A percentile compares a stretch with the other conserved stretches of the same genome.
phyloP scores from a whole-genome alignment of 2,113 vertebrate genomes.

The Oreochromis niloticus region DNA sequence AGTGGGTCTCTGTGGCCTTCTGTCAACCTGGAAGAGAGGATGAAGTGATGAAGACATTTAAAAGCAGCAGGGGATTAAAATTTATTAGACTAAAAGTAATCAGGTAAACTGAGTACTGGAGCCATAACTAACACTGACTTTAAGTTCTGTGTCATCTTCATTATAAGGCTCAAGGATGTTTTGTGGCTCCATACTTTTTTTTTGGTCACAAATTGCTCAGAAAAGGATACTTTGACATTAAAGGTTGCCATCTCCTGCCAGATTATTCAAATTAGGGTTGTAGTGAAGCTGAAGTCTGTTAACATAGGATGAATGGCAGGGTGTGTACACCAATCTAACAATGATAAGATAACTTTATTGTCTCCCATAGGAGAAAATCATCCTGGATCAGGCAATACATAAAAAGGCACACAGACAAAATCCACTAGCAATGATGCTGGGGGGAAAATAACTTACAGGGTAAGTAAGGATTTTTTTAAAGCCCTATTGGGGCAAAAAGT shows the following conservation, averaged over 20 bases:
- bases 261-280: not conserved
- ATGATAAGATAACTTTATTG: not conserved
- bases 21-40: constrained; percentile 36
- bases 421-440: not conserved
- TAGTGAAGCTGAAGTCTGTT: not conserved
- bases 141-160: not conserved
- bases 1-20: constrained; percentile 21
- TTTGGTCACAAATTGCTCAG: not conserved
- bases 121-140: not conserved
- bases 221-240: not conserved
- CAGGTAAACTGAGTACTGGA: not conserved
- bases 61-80: not conserved
- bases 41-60: not conserved
- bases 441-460: not conserved
- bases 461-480: not conserved
- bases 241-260: not conserved
- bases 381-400: not conserved
- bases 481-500: not conserved
- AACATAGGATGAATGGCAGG: not conserved
- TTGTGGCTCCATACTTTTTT: not conserved
- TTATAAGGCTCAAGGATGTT: not conserved
- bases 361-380: not conserved
- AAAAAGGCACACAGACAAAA: fast-evolving
- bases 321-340: not conserved
- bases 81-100: not conserved